Evolutionary conservation across 2,113 vertebrate species (phyloP).

Genomic region (sheep (Ovis aries)): ARS-UI_Ramb_v3.0 NC_056054.1:47191501-47192000

Average conservation of each 20-base stretch:
- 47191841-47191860: neutral
- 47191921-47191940: neutral
- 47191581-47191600: neutral
- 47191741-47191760: neutral
- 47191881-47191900: neutral
- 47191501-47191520: neutral
- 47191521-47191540: neutral
- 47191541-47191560: neutral
- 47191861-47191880: neutral
- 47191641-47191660: neutral
- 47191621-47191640: neutral
- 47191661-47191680: neutral
- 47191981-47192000: neutral
- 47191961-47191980: neutral
- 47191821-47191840: neutral
- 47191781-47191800: neutral
- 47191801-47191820: neutral
- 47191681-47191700: neutral
- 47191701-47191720: neutral
- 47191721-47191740: conserved; percentile 8
- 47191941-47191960: neutral
- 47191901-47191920: neutral
- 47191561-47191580: neutral
- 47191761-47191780: neutral
- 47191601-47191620: neutral